Percentiles rank a stretch among this genome's conserved stretches.
Evolutionary conservation across 2,888 invertebrate genomes (phyloP).

Genomic region (Amblyjoppa fuscipennis): DNA sequence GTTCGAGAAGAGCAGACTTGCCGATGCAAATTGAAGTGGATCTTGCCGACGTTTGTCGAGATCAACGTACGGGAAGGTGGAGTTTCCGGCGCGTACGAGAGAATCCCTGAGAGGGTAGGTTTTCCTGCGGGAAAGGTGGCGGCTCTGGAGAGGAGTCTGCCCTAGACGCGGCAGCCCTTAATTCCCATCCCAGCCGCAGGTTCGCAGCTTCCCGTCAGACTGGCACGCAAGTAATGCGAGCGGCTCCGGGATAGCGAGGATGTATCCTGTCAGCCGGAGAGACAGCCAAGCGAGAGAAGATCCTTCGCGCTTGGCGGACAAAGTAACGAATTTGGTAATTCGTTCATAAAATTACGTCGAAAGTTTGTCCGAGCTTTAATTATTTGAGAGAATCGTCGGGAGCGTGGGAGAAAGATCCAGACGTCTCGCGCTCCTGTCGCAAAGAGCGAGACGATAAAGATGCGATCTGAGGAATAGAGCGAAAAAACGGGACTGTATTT

Average conservation of each 20-base stretch:
- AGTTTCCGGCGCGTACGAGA: constrained; percentile 5
- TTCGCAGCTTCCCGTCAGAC: background rate
- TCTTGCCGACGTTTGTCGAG: constrained; percentile 18
- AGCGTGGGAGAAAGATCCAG: background rate
- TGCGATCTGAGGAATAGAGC: background rate
- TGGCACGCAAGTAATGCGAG: background rate
- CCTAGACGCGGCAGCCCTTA: constrained; percentile 19
- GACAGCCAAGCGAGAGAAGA: background rate
- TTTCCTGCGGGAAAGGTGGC: background rate
- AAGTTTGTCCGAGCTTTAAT: constrained; percentile 16
- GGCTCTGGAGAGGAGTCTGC: background rate
- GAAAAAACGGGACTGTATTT: background rate
- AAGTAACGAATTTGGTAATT: constrained; percentile 34
- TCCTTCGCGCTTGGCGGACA: constrained; percentile 22
- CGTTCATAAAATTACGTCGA: constrained; percentile 35
- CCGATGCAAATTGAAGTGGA: constrained; percentile 37
- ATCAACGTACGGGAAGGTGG: constrained; percentile 21
- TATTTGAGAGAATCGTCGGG: constrained; percentile 1
- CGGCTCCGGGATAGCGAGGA: background rate
- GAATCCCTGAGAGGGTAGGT: constrained; percentile 18
- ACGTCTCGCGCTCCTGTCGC: background rate
- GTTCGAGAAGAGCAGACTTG: constrained; percentile 19
- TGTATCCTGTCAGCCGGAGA: background rate
- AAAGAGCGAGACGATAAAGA: background rate
- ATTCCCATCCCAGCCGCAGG: constrained; percentile 2